phyloP scores from a whole-genome alignment of 2,113 vertebrate species.

The Pterophyllum scalare region DNA sequence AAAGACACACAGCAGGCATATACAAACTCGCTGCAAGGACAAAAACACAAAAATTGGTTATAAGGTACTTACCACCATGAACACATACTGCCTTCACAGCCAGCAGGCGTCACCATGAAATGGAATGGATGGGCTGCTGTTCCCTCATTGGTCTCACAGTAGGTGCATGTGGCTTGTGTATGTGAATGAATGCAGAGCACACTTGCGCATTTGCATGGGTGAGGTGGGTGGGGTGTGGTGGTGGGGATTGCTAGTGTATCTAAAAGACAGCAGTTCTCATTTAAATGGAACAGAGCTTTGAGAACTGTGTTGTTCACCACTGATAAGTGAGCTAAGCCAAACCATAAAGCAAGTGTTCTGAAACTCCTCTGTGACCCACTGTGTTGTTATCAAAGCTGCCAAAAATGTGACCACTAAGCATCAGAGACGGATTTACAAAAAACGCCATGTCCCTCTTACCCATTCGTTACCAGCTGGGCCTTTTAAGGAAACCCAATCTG shows the following conservation, averaged over 20 bases:
- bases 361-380: not conserved
- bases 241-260: not conserved
- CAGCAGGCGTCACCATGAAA: conserved; percentile 49
- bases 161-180: conserved; percentile 20
- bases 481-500: conserved; percentile 42
- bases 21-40: conserved; percentile 39
- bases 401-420: not conserved
- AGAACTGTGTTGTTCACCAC: not conserved
- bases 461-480: conserved; percentile 35
- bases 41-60: conserved; percentile 41
- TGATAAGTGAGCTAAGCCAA: not conserved
- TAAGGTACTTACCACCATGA: conserved; percentile 35
- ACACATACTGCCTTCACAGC: conserved; percentile 32
- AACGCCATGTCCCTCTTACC: not conserved
- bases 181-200: not conserved
- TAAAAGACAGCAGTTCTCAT: conserved; percentile 7
- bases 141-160: conserved; percentile 44
- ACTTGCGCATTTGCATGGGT: not conserved
- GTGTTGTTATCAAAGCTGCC: conserved; percentile 1
- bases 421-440: not conserved
- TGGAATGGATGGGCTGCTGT: conserved; percentile 47
- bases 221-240: no score
- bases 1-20: conserved; percentile 66
- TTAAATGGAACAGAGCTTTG: not conserved
- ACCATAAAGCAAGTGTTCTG: not conserved